Evolutionary conservation across 1,140 invertebrate genomes (phyloP).

Genomic region (Panagrolaimus sp.): DNA sequence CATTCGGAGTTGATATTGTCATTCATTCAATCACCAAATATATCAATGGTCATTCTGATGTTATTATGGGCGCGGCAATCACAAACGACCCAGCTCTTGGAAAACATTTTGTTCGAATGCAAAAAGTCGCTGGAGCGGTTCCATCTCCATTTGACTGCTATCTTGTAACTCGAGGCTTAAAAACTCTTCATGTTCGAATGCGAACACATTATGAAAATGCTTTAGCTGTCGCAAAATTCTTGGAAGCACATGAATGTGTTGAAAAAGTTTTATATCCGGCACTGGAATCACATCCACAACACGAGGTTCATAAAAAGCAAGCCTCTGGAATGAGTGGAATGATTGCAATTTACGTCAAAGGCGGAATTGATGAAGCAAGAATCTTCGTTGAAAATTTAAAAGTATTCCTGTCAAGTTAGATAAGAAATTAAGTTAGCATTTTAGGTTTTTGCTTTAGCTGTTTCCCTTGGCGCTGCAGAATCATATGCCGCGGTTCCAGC

Average conservation of each 20-base stretch:
- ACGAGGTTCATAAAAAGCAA: conserved; percentile 76
- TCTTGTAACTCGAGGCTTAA: conserved; percentile 83
- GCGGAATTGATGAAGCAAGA: conserved; percentile 69
- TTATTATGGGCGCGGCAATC: conserved; percentile 76
- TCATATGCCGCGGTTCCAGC: conserved; percentile 62
- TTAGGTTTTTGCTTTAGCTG: conserved; percentile 61
- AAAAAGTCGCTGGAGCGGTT: conserved; percentile 70
- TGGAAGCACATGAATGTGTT: conserved; percentile 73
- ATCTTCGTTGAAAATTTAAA: conserved; percentile 67
- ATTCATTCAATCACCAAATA: conserved; percentile 93
- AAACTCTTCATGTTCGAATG: conserved; percentile 89
- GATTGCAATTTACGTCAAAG: conserved; percentile 79
- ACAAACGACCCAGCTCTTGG: conserved; percentile 26
- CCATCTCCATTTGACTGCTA: conserved; percentile 94
- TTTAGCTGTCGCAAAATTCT: conserved; percentile 68
- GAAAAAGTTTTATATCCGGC: conserved; percentile 78
- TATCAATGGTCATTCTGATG: conserved; percentile 95
- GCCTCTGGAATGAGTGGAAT: conserved; percentile 85
- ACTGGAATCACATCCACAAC: conserved; percentile 79
- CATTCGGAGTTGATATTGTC: conserved; percentile 82
- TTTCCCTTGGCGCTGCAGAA: conserved; percentile 63
- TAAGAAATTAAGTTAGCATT: background rate
- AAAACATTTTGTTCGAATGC: conserved; percentile 32
- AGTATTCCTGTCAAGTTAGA: no score
- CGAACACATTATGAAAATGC: conserved; percentile 76